Evolutionary conservation across 2,113 vertebrate species (phyloP), one percentile per base, ranked within the genome.

Genomic region (Notothenia rossii): DNA sequence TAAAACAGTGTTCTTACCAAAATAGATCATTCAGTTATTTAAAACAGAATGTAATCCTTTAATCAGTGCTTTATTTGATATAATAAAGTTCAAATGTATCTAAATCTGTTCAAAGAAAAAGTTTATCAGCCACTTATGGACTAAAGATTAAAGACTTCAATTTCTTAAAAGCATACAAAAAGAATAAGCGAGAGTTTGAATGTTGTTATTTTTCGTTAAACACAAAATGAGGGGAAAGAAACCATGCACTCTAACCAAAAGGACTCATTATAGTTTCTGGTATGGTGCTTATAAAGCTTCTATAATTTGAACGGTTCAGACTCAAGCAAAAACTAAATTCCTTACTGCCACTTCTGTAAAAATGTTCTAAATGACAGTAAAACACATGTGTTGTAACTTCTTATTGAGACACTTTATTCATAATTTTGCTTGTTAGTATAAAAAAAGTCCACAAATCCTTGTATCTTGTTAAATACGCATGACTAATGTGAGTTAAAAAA

Each of bases 241-340:
- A 55, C 14, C 36, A 20, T 4, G 8, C 5, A 40, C 36, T 40
- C 36, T 7, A 29, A 54, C 29, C 54, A 74, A 74, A 33, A 46
- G 25, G 25, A 49, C 22, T 66, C 10, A n/a, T 13, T 14, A 5
- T 15, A 10, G n/a, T 63, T 45, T 70, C 5, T 70, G 49, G 62
- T 80, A 65, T 65, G 72, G 66, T 25, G 29, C n/a, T 60, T 56
- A 1, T 79, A 68, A 80, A 62, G 43, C 58, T 56, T 50, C 40
- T 55, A 7, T 40, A n/a, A 60, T 64, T 18, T 64, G 33, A 43
- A 54, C 9, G 10, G 46, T 48, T 3, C 22, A 70, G 15, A 49
- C 22, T 20, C 18, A 17, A 54, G 4, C n/a, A 40, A 5, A 18
- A 76, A 22, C 18, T 18, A 54, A 48, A 40, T 5, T 4, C 10